Conservation (phyloP, 2,797 vertebrate genomes). For the Acestrorhynchus altus region DNA sequence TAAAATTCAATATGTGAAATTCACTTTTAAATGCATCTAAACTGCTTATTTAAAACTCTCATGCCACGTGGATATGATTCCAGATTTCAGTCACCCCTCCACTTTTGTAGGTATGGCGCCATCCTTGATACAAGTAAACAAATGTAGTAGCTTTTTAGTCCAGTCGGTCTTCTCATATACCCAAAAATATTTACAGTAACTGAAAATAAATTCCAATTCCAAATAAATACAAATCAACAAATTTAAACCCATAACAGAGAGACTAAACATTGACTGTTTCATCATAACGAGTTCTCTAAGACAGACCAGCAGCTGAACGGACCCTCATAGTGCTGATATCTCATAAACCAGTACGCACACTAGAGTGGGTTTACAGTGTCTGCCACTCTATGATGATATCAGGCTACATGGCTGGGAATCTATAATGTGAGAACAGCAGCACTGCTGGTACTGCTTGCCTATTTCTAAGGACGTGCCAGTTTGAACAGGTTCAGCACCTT, state of each 20-base stretch:
- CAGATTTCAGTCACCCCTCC: no score
- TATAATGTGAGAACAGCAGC: neutral
- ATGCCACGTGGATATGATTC: no score
- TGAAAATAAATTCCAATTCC: neutral
- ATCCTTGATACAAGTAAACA: no score
- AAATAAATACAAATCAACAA: neutral
- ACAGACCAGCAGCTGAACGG: conserved; percentile 15
- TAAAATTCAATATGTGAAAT: no score
- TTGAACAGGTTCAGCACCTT: neutral
- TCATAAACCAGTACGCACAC: neutral
- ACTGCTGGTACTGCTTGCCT: neutral
- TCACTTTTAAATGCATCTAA: no score
- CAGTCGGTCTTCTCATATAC: conserved; percentile 20
- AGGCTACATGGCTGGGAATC: neutral
- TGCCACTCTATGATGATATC: conserved; percentile 4
- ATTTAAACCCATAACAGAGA: neutral
- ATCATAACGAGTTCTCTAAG: neutral
- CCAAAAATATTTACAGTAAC: neutral
- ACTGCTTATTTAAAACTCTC: no score
- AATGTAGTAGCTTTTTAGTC: no score
- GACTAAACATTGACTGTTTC: neutral
- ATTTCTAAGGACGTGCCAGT: neutral
- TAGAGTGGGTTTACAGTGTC: neutral
- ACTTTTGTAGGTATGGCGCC: no score
- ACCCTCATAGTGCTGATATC: conserved; percentile 2